Base-by-base conservation (phyloP, 1,140 invertebrate genomes). In the Thereuonema tuberculata region DNA sequence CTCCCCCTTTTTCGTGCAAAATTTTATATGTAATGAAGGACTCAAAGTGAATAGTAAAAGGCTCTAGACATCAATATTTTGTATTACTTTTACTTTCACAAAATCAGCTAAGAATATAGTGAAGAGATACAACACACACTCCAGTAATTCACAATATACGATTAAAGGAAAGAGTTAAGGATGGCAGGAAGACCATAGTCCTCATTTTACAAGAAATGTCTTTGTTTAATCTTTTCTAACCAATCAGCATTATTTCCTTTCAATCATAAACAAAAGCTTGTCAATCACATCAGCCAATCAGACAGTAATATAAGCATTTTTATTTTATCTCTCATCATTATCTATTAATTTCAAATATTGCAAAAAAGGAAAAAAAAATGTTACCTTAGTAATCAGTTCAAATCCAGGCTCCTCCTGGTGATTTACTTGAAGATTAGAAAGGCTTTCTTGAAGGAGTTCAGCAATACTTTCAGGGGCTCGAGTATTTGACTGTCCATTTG, bases 361-460 rank as follows among this genome's bases (percentile, higher is more conserved):
- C 17, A 37, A 37, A 37, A 37, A 37, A 37, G 17, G 17, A 37
- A 37, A 37, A 37, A 37, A 63, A 24, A 55, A 49, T 46, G 27
- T 62, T 62, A 69, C 64, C 20, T 61, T 55, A 23, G 72, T 72
- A n/a, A 75, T 69, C 14, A 76, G 49, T 61, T 76, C 74, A 68
- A 72, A 76, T 28, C 73, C 74, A 28, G 67, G 74, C 69, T 71
- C 75, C 64, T 67, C 73, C 64, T 67, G 70, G 62, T 66, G 73
- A 69, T 62, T 77, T 69, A 66, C 79, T 62, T 67, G 70, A 76
- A 80, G 68, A 14, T 69, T 67, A 29, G 69, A 68, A n/a, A 75
- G 64, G 58, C 70, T 72, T 52, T 75, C 72, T 62, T 79, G 78
- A 43, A 84, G 67, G n/a, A 81, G 70, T 62, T 81, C 79, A 21